Evolutionary conservation across 2,888 invertebrate species (phyloP), one percentile per base, ranked within the genome.

Genomic region (Ichneumoninae sp.): DNA sequence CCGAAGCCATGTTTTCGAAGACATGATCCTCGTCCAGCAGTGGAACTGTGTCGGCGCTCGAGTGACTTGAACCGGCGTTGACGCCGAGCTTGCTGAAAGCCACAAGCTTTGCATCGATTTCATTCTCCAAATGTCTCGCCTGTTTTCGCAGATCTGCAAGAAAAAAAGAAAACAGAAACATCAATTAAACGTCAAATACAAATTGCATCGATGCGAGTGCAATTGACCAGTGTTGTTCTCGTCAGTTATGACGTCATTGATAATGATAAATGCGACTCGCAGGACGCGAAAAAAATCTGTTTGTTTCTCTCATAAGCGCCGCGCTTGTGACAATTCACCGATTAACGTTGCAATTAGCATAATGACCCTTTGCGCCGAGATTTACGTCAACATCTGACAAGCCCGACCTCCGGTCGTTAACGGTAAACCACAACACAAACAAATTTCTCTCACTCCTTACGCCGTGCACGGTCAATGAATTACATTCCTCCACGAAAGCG

Each of bases 31-130:
- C 96, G 87, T 97, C 97, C 47, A 98, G 95, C n/a, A 98, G 95
- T 0, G 98, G 98, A 66, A 97, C 96, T 88, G 96, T 96, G 91
- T 98, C 98, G 0, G 89, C 71, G 30, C 90, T 91, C 8, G 88
- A 88, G 81, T 90, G 90, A 75, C 88, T 90, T 10, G 91, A 87
- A 0, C 90, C 89, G n/a, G 89, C 82, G 90, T 94, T 95, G 68
- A 95, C 94, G 26, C 98, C 98, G 52, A 99, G 95, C 94, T 99
- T 99, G 93, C 98, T 99, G 92, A 98, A 98, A 6, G 98, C 97
- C 1, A 99, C 98, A 86, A 99, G 94, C 94, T 99, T 99, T 13
- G 98, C 95, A 94, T 99, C 99, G 89, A 99, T 98, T 93, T 99
- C 99, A 95, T 99, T 99, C 94, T 99, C 99, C 74, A 99, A 94